A percentile compares a stretch with the other conserved stretches of the same genome.
Evolutionary conservation across 2,113 vertebrate genomes (phyloP).

Genomic region (Rhea americana): DNA sequence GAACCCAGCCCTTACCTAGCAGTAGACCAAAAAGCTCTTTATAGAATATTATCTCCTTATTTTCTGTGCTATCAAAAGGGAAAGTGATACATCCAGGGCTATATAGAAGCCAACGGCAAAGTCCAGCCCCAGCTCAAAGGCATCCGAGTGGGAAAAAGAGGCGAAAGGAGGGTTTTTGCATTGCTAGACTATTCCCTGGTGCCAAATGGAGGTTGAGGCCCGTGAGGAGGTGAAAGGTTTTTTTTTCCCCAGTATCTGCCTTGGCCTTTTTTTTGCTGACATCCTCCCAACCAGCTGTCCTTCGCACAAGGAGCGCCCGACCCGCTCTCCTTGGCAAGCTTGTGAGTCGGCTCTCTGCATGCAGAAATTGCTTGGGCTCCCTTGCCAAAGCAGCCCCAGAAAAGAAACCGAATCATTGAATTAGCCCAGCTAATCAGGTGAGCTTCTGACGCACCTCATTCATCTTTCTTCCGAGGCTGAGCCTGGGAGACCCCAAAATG

Average conservation of each 20-base stretch:
- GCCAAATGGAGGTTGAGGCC: too few relatives aligned
- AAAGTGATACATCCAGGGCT: too few relatives aligned
- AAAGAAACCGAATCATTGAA: constrained; percentile 14
- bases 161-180: too few relatives aligned
- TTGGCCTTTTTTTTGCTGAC: background rate
- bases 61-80: too few relatives aligned
- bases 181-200: too few relatives aligned
- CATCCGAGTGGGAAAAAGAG: too few relatives aligned
- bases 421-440: constrained; percentile 65
- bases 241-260: too few relatives aligned
- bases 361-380: background rate
- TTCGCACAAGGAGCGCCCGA: background rate
- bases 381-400: background rate
- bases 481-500: constrained; percentile 33
- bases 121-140: too few relatives aligned
- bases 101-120: too few relatives aligned
- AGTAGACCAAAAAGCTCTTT: too few relatives aligned
- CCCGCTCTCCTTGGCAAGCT: background rate
- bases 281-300: background rate
- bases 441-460: constrained; percentile 62
- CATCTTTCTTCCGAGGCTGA: constrained; percentile 47
- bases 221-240: too few relatives aligned
- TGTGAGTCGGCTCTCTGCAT: background rate
- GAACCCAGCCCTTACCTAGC: background rate
- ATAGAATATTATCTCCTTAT: too few relatives aligned